These are phyloP conservation scores for Heliconius congener DNA, from an alignment of 1,140 invertebrate genomes.

Conservation along the genomic window DNA sequence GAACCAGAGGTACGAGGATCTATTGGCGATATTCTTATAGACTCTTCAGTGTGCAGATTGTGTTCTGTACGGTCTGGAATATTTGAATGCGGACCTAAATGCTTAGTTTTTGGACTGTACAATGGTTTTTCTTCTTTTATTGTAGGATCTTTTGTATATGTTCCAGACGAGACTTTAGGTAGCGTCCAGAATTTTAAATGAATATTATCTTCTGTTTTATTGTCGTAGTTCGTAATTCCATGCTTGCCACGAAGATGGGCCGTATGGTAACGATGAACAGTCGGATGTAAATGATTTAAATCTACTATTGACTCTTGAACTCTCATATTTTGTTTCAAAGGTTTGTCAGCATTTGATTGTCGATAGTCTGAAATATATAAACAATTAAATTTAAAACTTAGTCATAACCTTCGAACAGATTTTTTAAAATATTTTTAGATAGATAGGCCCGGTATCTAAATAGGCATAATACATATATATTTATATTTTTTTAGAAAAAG, in stretches of 20 bases:
- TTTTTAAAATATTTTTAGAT: background rate
- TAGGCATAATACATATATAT: background rate
- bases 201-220: slow-evolving; percentile 34
- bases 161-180: slow-evolving; percentile 57
- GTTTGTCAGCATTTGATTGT: slow-evolving; percentile 81
- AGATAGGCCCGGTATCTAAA: background rate
- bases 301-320: slow-evolving; percentile 50
- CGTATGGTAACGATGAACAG: slow-evolving; percentile 54
- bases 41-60: slow-evolving; percentile 53
- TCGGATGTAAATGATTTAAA: slow-evolving; percentile 56
- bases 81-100: background rate
- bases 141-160: slow-evolving; percentile 30
- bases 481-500: background rate
- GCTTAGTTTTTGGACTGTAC: background rate
- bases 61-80: slow-evolving; percentile 15
- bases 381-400: background rate
- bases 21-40: slow-evolving; percentile 84
- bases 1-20: slow-evolving; percentile 80
- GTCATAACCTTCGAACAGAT: background rate
- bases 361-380: slow-evolving; percentile 78
- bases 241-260: slow-evolving; percentile 62
- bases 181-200: slow-evolving; percentile 71
- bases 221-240: slow-evolving; percentile 56
- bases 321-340: slow-evolving; percentile 47
- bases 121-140: slow-evolving; percentile 33